phyloP scores from a whole-genome alignment of 2,113 vertebrate genomes.

The Neogale vison region DNA sequence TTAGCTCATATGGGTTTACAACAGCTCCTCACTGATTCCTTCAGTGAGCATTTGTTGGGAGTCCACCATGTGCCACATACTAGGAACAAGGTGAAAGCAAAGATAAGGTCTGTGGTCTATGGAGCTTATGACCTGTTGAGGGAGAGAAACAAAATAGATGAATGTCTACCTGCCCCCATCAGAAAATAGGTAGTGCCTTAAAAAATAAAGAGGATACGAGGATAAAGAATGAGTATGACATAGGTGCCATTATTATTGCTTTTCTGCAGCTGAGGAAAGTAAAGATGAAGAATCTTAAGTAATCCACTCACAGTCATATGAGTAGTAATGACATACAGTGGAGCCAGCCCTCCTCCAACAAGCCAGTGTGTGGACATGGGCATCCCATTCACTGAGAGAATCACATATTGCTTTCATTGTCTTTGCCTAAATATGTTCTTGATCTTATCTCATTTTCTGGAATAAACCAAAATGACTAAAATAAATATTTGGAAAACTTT shows the following conservation, averaged over 20 bases:
- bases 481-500: background rate
- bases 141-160: background rate
- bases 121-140: background rate
- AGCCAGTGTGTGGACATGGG: fast-evolving
- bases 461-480: background rate
- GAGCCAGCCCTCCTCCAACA: background rate
- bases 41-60: background rate
- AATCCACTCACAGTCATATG: background rate
- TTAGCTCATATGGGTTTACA: background rate
- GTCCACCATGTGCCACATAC: background rate
- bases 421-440: background rate
- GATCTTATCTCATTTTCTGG: background rate
- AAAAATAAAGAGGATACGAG: background rate
- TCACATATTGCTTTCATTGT: fast-evolving
- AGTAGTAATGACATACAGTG: background rate
- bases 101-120: background rate
- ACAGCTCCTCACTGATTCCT: background rate
- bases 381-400: fast-evolving
- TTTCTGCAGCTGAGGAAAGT: background rate
- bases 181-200: background rate
- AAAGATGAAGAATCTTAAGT: background rate
- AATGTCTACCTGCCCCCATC: background rate
- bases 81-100: too few species aligned
- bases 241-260: background rate
- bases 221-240: background rate